Base-by-base conservation (phyloP, 2,888 invertebrate genomes). In the Cheilosia impressa region DNA sequence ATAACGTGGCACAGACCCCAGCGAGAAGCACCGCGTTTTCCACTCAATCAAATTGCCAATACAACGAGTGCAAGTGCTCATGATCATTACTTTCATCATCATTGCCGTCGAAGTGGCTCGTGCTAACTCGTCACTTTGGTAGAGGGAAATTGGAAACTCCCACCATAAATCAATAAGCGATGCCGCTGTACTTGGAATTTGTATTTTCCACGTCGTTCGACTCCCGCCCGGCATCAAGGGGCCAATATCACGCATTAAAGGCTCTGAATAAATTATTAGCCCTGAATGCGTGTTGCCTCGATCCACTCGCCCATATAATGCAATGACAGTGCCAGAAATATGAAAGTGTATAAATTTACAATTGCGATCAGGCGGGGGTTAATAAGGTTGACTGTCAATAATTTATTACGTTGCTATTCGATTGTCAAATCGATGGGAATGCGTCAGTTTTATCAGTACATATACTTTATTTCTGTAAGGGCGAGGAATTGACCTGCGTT, bases 361-460 rank as follows among this genome's bases (percentile, higher is more conserved):
- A 38, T 38, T 13, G 4, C 38, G 4, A 38, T 13, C 45, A 9
- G 4, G 27, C 1, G 27, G 27, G 45, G n/a, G 27, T 19, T 62
- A 60, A 53, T 62, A 24, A 24, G 62, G 19, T 47, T 53, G 34
- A 38, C 45, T 63, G 38, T 38, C 22, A 34, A 63, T 73, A 55
- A 63, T 73, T 73, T 34, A 63, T 31, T 62, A 34, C 34, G 53
- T 41, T 50, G n/a, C 45, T 45, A 31, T 69, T 34, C 10, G 19
- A 50, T 71, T 52, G 52, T 72, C 52, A 60, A 72, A 72, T 72
- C 71, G 60, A 72, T 72, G 58, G 17, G 27, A 72, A 60, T 13
- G 52, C 60, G 41, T 53, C 53, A 41, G 9, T 53, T 38, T 22
- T 41, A 53, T n/a, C 17, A 4, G 38, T 9, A 43, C 43, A n/a